A percentile compares a stretch with the other conserved stretches of the same genome.
Evolutionary conservation across 2,888 invertebrate genomes (phyloP).

Genomic region (Drosophila mimetica): DNA sequence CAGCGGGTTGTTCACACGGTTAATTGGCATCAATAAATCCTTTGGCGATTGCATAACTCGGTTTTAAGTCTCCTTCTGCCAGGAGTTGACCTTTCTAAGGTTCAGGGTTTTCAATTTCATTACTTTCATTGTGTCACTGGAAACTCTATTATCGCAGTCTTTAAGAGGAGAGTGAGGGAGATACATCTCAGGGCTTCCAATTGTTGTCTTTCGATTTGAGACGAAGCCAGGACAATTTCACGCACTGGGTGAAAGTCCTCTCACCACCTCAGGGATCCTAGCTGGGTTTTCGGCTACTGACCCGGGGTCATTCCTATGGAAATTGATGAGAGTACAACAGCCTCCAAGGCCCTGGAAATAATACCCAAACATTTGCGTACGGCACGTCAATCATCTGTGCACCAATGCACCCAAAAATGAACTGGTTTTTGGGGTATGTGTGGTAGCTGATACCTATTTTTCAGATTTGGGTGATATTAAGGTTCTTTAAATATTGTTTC

Average conservation of each 20-base stretch:
- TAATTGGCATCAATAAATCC: constrained; percentile 20
- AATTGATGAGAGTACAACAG: constrained; percentile 16
- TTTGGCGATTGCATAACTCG: constrained; percentile 21
- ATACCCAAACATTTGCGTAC: constrained; percentile 47
- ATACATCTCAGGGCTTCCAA: constrained; percentile 46
- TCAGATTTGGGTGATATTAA: not conserved
- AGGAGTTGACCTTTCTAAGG: constrained; percentile 46
- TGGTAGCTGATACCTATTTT: not conserved
- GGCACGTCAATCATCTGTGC: constrained; percentile 35
- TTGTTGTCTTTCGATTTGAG: constrained; percentile 37
- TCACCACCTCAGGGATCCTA: constrained; percentile 1
- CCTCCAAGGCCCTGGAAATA: constrained; percentile 15
- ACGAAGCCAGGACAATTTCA: constrained; percentile 4
- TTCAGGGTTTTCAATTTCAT: constrained; percentile 62
- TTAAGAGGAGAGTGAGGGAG: not conserved
- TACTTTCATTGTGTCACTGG: constrained; percentile 54
- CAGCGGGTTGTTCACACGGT: not conserved
- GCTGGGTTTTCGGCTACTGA: constrained; percentile 41
- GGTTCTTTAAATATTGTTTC: not conserved
- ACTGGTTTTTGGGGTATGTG: not conserved
- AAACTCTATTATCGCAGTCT: constrained; percentile 50
- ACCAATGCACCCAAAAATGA: constrained; percentile 6
- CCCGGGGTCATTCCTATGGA: constrained; percentile 40
- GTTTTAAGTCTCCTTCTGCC: not conserved
- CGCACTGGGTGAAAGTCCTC: constrained; percentile 45